Evolutionary conservation across 2,888 invertebrate species (phyloP).

Genomic region (Atethmia centrago): DNA sequence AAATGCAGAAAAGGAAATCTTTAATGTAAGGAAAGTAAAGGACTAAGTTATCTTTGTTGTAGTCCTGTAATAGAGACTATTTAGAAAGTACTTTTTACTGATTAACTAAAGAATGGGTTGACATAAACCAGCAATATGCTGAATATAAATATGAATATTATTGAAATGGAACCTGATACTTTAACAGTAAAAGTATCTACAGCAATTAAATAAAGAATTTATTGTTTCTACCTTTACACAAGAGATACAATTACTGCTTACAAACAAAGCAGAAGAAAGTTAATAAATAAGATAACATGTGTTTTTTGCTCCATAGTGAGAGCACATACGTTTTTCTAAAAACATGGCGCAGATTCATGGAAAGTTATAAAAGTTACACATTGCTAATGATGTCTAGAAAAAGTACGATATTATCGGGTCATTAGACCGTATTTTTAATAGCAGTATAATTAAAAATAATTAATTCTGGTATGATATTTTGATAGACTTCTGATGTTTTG

Average conservation of each 20-base stretch:
- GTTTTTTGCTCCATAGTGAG: conserved; percentile 57
- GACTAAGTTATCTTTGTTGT: neutral
- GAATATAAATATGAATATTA: neutral
- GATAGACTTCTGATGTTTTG: conserved; percentile 38
- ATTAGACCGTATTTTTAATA: conserved; percentile 35
- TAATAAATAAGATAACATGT: conserved; percentile 47
- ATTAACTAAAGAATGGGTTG: neutral
- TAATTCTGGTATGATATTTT: conserved; percentile 26
- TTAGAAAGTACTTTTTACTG: neutral
- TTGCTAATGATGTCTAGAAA: conserved; percentile 52
- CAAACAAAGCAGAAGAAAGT: conserved; percentile 62
- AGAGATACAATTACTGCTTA: conserved; percentile 44
- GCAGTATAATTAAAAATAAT: conserved; percentile 38
- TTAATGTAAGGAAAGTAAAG: neutral
- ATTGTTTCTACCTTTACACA: conserved; percentile 33
- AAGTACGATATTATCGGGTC: conserved; percentile 32
- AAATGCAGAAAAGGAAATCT: neutral
- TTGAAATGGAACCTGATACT: conserved; percentile 1
- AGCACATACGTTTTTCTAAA: conserved; percentile 51
- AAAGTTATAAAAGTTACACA: conserved; percentile 54
- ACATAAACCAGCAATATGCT: neutral
- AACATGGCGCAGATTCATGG: conserved; percentile 50
- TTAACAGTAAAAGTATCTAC: conserved; percentile 5
- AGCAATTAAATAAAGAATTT: conserved; percentile 20
- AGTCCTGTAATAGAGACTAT: neutral